Evolutionary conservation across 1,140 invertebrate genomes (phyloP), one percentile per base, ranked within the genome.

Genomic region (Eupristina koningsbergeri): DNA sequence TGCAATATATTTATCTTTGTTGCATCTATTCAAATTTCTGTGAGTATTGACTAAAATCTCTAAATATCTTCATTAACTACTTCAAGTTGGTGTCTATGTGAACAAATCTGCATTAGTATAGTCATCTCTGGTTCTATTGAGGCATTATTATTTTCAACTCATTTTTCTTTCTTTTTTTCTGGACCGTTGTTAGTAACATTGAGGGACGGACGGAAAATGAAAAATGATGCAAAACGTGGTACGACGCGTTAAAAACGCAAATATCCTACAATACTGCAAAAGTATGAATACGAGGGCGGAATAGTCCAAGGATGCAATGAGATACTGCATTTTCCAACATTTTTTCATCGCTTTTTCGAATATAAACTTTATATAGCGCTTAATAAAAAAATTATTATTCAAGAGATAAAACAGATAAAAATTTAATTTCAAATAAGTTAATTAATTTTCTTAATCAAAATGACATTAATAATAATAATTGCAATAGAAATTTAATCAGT

Each of bases 1-100:
- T 64, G 75, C 17, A 64, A 75, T 81, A 26, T 75, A 71, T 75
- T 75, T 81, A 75, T 81, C 80, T 81, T 45, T 53, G 76, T 26
- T 29, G 76, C 34, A 63, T 13, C 26, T 58, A 58, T 26, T 7
- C 0, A 58, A 26, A 58, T 58, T 1, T 26, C 53, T 26, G 13
- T 26, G 22, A 58, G 9, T 5, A 26, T 58, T 26, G 2, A 26
- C 53, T 58, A 1, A 58, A 58, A 22, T 26, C 22, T 58, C 3
- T 26, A 26, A 58, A 26, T 13, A 58, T 26, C 22, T 19, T 58
- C 19, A 58, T 58, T 58, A 26, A 58, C 26, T 58, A 58, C 22
- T 58, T 5, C 26, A 9, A 26, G 22, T 22, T 58, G 22, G 19
- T 26, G 26, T 5, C 22, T 58, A 1, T 9, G 22, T 58, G 9